Conservation (phyloP, 2,113 vertebrate genomes). For the Nanorana parkeri region DNA sequence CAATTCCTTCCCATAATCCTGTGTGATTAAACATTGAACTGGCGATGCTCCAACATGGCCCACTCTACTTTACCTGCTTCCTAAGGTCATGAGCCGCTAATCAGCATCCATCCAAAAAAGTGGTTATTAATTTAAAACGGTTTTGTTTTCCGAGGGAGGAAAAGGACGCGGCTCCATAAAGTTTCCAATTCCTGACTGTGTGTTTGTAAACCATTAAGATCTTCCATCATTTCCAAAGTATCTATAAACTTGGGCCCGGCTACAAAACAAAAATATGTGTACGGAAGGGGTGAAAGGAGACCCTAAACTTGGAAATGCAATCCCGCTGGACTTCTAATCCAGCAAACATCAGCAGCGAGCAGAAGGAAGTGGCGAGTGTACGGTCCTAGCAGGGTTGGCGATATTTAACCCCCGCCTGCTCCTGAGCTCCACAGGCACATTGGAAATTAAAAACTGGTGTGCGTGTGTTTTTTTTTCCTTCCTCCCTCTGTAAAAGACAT, state of each 20-base stretch:
- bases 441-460: constrained; percentile 1
- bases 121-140: no score
- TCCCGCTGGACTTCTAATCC: constrained; percentile 23
- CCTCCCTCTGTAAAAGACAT: not conserved
- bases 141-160: constrained; percentile 1
- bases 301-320: constrained; percentile 23
- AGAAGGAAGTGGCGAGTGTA: constrained; percentile 5
- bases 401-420: not conserved
- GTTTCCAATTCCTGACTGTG: constrained; percentile 1
- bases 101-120: no score
- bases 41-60: no score
- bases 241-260: not conserved
- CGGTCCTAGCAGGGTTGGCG: not conserved
- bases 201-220: constrained; percentile 8
- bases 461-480: not conserved
- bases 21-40: no score
- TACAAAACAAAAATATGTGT: not conserved
- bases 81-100: no score
- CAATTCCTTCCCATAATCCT: no score
- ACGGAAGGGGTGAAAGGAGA: constrained; percentile 10
- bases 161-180: constrained; percentile 3
- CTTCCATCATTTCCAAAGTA: constrained; percentile 24
- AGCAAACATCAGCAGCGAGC: not conserved
- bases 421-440: not conserved
- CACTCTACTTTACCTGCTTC: no score